Percentiles rank a stretch among this genome's conserved stretches.
phyloP scores from a whole-genome alignment of 2,113 vertebrate genomes.

The Silurus glanis region DNA sequence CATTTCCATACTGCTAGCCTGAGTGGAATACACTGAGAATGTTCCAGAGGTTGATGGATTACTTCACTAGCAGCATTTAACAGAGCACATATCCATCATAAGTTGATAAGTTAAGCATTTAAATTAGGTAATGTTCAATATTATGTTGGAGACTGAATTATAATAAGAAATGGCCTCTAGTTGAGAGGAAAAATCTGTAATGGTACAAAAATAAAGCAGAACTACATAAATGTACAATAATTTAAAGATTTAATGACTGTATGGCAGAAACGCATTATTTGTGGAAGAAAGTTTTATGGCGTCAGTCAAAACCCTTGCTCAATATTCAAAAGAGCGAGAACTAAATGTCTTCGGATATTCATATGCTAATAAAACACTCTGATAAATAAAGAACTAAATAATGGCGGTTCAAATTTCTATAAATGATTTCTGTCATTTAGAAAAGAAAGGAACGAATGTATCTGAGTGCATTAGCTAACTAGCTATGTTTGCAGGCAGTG shows the following conservation, averaged over 20 bases:
- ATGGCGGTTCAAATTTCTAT: no score
- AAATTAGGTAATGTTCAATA: conserved; percentile 55
- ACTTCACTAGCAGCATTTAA: conserved; percentile 60
- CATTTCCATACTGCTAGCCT: conserved; percentile 45
- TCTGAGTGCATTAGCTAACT: neutral
- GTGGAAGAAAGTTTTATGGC: neutral
- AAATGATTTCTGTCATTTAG: neutral
- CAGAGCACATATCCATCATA: conserved; percentile 60
- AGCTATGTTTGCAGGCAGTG: neutral
- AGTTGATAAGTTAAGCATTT: conserved; percentile 46
- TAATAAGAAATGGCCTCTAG: neutral
- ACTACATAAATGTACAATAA: neutral
- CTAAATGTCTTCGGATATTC: neutral
- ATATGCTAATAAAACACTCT: neutral
- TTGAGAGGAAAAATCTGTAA: neutral
- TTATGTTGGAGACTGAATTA: conserved; percentile 40
- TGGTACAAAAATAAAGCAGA: neutral
- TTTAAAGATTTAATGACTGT: neutral
- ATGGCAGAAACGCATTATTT: neutral
- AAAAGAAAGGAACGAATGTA: neutral
- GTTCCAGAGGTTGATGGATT: conserved; percentile 61
- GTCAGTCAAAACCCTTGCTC: neutral
- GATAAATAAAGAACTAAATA: neutral
- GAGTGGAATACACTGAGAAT: conserved; percentile 52
- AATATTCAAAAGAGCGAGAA: neutral